phyloP scores from a whole-genome alignment of 2,113 vertebrate genomes.

The Poecilia latipinna region DNA sequence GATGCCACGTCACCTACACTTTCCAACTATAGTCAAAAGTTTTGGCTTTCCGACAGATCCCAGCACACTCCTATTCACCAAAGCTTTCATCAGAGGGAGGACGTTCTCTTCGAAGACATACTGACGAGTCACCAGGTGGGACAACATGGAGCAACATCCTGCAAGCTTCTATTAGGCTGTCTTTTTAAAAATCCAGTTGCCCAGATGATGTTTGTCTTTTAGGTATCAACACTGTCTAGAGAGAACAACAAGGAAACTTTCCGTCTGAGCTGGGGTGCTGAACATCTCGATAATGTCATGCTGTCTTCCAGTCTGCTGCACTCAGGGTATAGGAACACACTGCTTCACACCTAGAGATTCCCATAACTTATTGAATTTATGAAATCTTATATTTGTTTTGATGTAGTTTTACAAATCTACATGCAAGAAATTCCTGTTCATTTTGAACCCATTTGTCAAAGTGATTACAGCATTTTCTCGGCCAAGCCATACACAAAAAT shows the following conservation, averaged over 20 bases:
- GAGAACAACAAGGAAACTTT: conserved; percentile 90
- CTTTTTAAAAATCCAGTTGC: background rate
- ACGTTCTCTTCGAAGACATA: conserved; percentile 89
- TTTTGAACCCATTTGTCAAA: background rate
- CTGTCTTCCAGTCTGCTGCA: conserved; percentile 93
- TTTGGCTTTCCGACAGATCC: conserved; percentile 77
- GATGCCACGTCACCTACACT: too few relatives aligned
- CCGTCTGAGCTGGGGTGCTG: conserved; percentile 93
- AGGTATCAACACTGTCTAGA: conserved; percentile 88
- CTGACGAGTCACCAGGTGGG: conserved; percentile 90
- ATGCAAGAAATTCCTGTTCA: background rate
- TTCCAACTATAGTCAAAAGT: background rate
- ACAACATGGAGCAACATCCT: background rate
- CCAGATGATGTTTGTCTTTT: conserved; percentile 12
- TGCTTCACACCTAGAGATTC: conserved; percentile 7
- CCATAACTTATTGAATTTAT: background rate
- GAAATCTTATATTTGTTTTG: background rate
- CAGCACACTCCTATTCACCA: conserved; percentile 86
- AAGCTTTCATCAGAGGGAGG: conserved; percentile 87
- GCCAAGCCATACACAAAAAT: background rate
- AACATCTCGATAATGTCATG: conserved; percentile 95
- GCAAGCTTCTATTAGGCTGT: background rate
- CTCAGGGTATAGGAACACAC: conserved; percentile 83
- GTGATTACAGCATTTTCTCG: background rate
- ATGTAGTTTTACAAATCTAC: background rate